Evolutionary conservation across 2,888 invertebrate species (phyloP), one percentile per base, ranked within the genome.

Genomic region (Drosophila atripex): DNA sequence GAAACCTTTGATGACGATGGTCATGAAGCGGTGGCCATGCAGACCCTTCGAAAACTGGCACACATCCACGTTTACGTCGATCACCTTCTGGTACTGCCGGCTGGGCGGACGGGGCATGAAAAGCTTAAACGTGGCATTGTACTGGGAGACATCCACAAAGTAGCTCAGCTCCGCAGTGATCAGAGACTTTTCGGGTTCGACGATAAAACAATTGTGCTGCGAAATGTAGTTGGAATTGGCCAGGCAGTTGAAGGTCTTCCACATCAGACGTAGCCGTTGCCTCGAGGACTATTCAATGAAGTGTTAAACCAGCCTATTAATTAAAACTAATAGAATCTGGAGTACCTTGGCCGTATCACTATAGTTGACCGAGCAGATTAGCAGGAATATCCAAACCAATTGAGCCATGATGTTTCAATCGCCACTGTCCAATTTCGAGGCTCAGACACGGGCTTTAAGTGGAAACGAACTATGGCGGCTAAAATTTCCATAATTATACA

Each of bases 11-110:
- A 71, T 45, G 2, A 57, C 57, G 14, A 78, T 18, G 2, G 51
- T 32, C 14, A 69, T 45, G 7, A 78, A 56, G 18, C 52, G 53
- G 46, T 80, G 71, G 1, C 46, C 16, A 1, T 50, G 14, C 0
- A 49, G 21, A 8, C 51, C 54, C 9, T 53, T 61, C 0, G 43
- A 35, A 12, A 76, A 61, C 16, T 78, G 47, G 6, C 79, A 78
- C 0, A 64, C 6, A 45, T 82, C 60, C 28, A 76, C 21, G 25
- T 60, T 69, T 0, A 78, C 7, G n/a, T 45, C 18, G 1, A 82
- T 1, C 0, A 66, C 46, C n/a, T 45, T 78, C 1, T 49, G 73
- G 16, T 16, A 68, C 0, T 43, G 46, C 0, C 46, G 60, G 7
- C 35, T 7, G 0, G 43, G 54, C 0, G 43, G 57, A 0, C 47